Evolutionary conservation across 2,888 invertebrate species (phyloP).

Genomic region (Harpalus rubripes): DNA sequence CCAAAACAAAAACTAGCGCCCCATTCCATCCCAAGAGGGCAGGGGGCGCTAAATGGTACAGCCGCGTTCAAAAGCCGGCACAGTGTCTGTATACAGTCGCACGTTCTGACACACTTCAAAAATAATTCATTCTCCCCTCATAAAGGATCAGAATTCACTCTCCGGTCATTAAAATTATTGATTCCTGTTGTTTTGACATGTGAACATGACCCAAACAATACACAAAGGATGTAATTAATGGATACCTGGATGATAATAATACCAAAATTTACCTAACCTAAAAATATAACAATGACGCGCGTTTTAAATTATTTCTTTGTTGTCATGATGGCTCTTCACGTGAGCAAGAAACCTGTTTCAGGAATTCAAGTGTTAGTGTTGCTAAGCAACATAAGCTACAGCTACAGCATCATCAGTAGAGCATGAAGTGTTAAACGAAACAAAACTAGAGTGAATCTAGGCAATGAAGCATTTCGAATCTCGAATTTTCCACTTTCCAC

Average conservation of each 20-base stretch:
- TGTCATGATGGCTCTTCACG: constrained; percentile 13
- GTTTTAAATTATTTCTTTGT: constrained; percentile 25
- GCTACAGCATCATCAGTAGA: background rate
- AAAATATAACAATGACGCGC: constrained; percentile 1
- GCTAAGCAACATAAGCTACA: constrained; percentile 8
- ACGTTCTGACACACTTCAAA: constrained; percentile 5
- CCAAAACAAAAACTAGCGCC: constrained; percentile 37
- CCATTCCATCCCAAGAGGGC: background rate
- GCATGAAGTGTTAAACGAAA: constrained; percentile 12
- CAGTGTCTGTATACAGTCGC: background rate
- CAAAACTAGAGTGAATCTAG: background rate
- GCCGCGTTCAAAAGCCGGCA: constrained; percentile 13
- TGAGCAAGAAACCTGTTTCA: constrained; percentile 9
- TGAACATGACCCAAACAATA: constrained; percentile 7
- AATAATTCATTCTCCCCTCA: constrained; percentile 14
- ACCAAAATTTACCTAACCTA: constrained; percentile 16
- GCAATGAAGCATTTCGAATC: background rate
- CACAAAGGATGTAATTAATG: constrained; percentile 9
- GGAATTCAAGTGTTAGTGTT: constrained; percentile 10
- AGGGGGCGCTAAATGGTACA: constrained; percentile 43
- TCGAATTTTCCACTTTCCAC: constrained; percentile 14
- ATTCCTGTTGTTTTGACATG: constrained; percentile 31
- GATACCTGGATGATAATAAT: constrained; percentile 3
- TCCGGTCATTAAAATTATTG: constrained; percentile 30
- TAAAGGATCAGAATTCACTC: constrained; percentile 4